Base-by-base conservation (phyloP, 2,797 vertebrate genomes). In the Dallia pectoralis region DNA sequence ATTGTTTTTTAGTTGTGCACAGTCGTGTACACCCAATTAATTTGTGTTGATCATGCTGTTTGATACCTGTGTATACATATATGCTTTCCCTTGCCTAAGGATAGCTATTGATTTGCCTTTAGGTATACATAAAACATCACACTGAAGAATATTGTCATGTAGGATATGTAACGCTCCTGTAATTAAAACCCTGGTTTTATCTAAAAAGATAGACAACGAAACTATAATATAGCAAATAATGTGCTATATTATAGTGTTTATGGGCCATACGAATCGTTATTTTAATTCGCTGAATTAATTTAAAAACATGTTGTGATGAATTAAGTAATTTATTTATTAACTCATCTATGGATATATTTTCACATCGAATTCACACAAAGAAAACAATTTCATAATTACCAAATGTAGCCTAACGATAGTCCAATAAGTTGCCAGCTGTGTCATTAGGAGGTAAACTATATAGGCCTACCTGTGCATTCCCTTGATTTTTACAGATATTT, bases 341-440 rank as follows among this genome's bases (percentile, higher is more conserved):
- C 8, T 67, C n/a, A 67, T 40, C 62, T 47, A 33, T 40, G n/a
- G 22, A 40, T 67, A 67, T 67, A 67, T 14, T 67, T 67, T 67
- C 33, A 67, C 65, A 67, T 67, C n/a, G 65, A 47, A 65, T 47
- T 36, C 14, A 25, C 32, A 66, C 33, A 19, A 32, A 40, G 36
- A 32, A 63, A 63, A 63, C 29, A 19, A 64, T 56, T 25, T 56
- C n/a, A 56, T 64, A 16, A 64, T 2, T 32, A 64, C 11, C 36
- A 44, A 44, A 40, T 47, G 27, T 30, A 64, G 29, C 62, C 7
- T 44, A 59, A 11, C 53, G 25, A 27, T 59, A 59, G 22, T 59
- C 53, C 4, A 59, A 59, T 59, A 59, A 25, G 25, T 59, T 11
- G 22, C 9, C 22, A 59, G 3, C 53, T 22, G 53, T 59, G 12